Conservation (phyloP, 1,140 invertebrate species). For the Ephestia elutella region DNA sequence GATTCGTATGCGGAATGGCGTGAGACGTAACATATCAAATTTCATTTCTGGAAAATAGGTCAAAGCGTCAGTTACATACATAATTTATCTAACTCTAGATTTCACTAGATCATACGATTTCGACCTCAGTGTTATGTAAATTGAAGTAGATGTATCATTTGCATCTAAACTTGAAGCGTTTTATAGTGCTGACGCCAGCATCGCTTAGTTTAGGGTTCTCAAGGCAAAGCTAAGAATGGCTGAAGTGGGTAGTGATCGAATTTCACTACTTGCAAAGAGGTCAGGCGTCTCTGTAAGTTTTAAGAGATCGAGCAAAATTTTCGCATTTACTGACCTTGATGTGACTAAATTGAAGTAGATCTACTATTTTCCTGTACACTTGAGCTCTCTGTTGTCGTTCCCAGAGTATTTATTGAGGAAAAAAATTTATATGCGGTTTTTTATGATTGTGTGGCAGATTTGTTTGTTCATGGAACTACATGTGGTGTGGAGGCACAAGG, state of each 20-base stretch:
- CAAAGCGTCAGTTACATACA: neutral
- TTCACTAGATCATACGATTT: neutral
- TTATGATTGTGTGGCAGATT: neutral
- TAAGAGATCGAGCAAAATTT: neutral
- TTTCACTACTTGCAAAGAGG: neutral
- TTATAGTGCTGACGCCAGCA: no score
- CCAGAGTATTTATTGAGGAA: neutral
- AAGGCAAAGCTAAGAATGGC: neutral
- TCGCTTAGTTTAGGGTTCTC: neutral
- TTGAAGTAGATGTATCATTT: neutral
- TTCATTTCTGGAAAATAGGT: neutral
- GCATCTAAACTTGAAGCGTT: no score
- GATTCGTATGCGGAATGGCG: neutral
- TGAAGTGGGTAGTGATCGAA: neutral
- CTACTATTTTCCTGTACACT: neutral
- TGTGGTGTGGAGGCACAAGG: no score
- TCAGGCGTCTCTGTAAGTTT: neutral
- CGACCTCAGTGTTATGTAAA: neutral
- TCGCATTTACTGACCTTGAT: neutral
- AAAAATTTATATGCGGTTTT: neutral
- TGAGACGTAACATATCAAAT: neutral
- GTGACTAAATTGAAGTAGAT: neutral
- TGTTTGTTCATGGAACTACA: no score
- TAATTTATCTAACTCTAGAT: neutral
- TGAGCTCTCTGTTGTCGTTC: neutral